Base-by-base conservation (phyloP, 2,113 vertebrate species). In the Phrynocephalus versicolor region DNA sequence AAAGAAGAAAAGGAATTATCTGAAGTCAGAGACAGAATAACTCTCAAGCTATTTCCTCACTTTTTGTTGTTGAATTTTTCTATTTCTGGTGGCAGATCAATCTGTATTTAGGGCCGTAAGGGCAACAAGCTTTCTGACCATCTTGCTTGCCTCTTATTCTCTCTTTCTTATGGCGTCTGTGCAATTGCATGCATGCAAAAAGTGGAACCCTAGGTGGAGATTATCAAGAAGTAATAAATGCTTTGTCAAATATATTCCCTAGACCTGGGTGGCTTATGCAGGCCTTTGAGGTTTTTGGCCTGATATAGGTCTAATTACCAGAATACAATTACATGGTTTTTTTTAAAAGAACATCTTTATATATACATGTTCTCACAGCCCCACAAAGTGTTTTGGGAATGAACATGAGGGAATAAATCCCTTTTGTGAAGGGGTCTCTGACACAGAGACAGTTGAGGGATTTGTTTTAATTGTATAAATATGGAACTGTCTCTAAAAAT, bases 341-440 rank as follows among this genome's bases (percentile, higher is more conserved):
- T 67, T 35, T 51, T 51, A 51, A 51, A 51, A 51, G 45, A 51
- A 82, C n/a, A 65, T 75, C 45, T 2, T 55, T 41, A 64, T 88
- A n/a, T n/a, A n/a, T n/a, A n/a, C n/a, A n/a, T n/a, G n/a, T 55
- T 30, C 19, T 3, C 14, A n/a, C 35, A 67, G 18, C 13, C 6
- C 83, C 84, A 62, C 79, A 78, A 81, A 67, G 64, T 19, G 25
- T 77, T 86, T 62, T 19, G 37, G 75, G 82, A 7, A 39, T 45
- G 3, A 79, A 88, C 87, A 39, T 57, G 6, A 84, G 83, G 80
- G 87, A 80, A 58, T 13, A 55, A 1, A 33, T 55, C 15, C 18
- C 75, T 88, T 21, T 41, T 76, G 35, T 69, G 23, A 16, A 41
- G 60, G 70, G 33, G 19, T 41, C 6, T 0, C 82, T 79, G 72